These are phyloP conservation scores for Polypedilum pembai DNA, from an alignment of 1,140 invertebrate genomes.

Conservation along the genomic window DNA sequence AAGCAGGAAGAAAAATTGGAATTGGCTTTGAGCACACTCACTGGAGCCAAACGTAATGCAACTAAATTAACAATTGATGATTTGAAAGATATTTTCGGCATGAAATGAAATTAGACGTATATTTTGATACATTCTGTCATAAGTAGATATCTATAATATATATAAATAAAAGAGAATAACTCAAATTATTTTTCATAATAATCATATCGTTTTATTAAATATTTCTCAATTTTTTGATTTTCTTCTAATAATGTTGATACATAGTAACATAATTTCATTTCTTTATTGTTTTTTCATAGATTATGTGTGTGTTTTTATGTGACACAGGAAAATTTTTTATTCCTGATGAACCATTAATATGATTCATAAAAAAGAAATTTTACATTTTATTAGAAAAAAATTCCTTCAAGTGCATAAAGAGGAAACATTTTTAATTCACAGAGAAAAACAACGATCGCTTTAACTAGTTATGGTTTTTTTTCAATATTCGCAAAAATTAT, in stretches of 20 bases:
- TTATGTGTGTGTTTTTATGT: neutral
- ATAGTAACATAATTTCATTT: no score
- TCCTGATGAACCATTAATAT: neutral
- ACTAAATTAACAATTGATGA: conserved; percentile 69
- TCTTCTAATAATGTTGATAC: neutral
- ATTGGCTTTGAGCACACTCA: conserved; percentile 70
- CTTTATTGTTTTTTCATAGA: neutral
- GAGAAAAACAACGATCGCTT: no score
- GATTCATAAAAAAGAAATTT: neutral
- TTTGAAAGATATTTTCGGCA: conserved; percentile 67
- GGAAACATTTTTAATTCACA: conserved; percentile 6
- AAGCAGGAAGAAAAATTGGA: conserved; percentile 72
- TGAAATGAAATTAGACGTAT: conserved; percentile 41
- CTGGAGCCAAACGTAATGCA: conserved; percentile 51
- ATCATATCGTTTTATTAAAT: conserved; percentile 7
- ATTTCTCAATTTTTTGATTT: neutral
- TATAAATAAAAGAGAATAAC: neutral
- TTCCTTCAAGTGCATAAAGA: conserved; percentile 1
- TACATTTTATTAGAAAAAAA: neutral
- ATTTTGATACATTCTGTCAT: no score
- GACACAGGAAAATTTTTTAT: neutral
- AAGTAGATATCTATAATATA: no score
- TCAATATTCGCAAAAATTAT: neutral
- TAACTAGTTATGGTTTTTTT: neutral
- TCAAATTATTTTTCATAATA: neutral